phyloP scores from a whole-genome alignment of 35 echinoderm and acorn worm species.

The Heliocidaris tuberculata region DNA sequence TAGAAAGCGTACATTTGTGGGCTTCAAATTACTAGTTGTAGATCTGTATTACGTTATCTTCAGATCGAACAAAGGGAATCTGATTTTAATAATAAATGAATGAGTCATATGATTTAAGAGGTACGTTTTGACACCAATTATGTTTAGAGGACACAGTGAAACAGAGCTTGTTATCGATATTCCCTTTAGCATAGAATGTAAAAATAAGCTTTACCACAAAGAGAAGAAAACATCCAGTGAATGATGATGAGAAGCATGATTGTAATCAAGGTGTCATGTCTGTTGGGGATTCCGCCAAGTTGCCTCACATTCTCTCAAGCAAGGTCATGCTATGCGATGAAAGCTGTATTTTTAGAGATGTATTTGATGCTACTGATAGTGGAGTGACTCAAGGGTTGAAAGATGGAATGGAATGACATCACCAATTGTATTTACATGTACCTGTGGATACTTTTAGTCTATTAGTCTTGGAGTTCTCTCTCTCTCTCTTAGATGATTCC shows the following conservation, averaged over 20 bases:
- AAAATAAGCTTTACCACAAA: background rate
- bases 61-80: too few species aligned
- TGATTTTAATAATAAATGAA: too few species aligned
- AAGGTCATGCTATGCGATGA: background rate
- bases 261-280: background rate
- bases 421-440: background rate
- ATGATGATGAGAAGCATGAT: background rate
- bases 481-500: background rate
- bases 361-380: background rate
- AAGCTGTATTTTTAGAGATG: conserved; percentile 18
- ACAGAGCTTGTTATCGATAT: too few species aligned
- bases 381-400: background rate
- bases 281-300: background rate
- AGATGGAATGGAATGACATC: background rate
- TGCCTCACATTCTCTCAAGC: background rate
- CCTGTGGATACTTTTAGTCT: background rate
- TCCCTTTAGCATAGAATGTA: background rate
- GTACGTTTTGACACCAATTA: background rate
- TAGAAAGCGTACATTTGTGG: too few species aligned
- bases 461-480: background rate
- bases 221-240: background rate
- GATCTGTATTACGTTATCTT: too few species aligned
- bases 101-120: background rate
- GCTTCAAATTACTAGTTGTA: too few species aligned
- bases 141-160: background rate